Percentiles rank a stretch among this genome's conserved stretches.
Evolutionary conservation across 1,140 invertebrate species (phyloP).

Genomic region (Rhagoletis pomonella): DNA sequence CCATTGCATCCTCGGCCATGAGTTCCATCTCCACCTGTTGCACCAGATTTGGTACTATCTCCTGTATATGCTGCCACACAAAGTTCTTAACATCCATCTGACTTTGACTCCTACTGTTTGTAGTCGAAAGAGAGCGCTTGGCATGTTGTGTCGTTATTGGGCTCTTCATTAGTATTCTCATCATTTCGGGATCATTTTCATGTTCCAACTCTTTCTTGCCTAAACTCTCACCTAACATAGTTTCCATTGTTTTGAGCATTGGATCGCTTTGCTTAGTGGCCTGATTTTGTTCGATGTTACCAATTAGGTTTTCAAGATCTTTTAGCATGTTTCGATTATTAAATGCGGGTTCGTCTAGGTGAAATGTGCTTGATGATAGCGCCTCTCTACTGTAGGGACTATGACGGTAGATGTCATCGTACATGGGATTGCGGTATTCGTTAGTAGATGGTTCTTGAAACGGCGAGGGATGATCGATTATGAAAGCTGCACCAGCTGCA

Average conservation of each 20-base stretch:
- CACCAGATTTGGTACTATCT: constrained; percentile 71
- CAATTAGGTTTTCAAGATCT: constrained; percentile 72
- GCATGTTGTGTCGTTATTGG: constrained; percentile 64
- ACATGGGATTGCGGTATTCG: constrained; percentile 35
- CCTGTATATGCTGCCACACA: constrained; percentile 73
- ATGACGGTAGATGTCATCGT: constrained; percentile 52
- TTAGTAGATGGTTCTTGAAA: constrained; percentile 37
- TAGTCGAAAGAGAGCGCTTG: background rate
- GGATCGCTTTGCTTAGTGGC: constrained; percentile 69
- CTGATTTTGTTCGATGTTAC: constrained; percentile 73
- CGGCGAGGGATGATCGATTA: constrained; percentile 33
- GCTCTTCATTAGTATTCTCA: constrained; percentile 71
- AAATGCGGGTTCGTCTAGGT: constrained; percentile 62
- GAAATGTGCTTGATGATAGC: constrained; percentile 64
- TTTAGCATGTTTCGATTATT: constrained; percentile 66
- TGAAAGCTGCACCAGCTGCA: constrained; percentile 57
- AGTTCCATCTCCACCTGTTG: constrained; percentile 74
- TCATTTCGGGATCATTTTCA: constrained; percentile 69
- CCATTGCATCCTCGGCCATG: constrained; percentile 58
- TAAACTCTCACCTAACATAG: constrained; percentile 39
- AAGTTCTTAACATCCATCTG: constrained; percentile 65
- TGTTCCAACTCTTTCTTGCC: constrained; percentile 63
- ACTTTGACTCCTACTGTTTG: constrained; percentile 27
- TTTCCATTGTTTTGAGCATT: constrained; percentile 60
- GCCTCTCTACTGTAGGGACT: constrained; percentile 55